phyloP scores from a whole-genome alignment of 92 coral and sea anemone species.

The Umimayanthus kanabou region DNA sequence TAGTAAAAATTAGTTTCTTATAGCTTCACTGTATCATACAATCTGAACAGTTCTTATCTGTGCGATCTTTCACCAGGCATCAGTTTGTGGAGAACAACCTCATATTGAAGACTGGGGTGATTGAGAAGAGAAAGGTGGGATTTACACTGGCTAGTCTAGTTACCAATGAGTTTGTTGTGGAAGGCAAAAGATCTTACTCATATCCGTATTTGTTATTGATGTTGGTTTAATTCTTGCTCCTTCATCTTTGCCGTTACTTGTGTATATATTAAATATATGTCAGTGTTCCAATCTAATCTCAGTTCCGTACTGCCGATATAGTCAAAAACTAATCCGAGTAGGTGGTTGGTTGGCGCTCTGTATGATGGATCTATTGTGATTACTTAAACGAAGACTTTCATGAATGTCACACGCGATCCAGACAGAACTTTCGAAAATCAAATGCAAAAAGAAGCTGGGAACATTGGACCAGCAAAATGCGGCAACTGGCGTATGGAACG shows the following conservation, averaged over 20 bases:
- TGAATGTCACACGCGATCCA: no score
- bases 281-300: no score
- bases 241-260: not conserved
- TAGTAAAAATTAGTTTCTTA: no score
- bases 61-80: slow-evolving; percentile 66
- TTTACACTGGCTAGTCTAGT: not conserved
- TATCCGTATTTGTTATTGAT: not conserved
- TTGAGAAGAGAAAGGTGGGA: slow-evolving; percentile 92
- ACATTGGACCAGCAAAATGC: no score
- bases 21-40: no score
- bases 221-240: not conserved
- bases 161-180: not conserved
- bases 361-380: no score
- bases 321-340: not conserved
- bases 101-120: slow-evolving; percentile 87
- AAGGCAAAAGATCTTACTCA: not conserved
- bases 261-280: not conserved
- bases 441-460: no score
- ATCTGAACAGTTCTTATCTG: not conserved
- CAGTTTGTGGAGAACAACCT: slow-evolving; percentile 88
- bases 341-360: no score
- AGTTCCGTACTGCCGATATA: not conserved
- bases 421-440: no score
- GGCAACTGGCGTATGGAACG: no score
- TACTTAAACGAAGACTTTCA: no score